These are phyloP conservation scores for Otus sunia DNA, from an alignment of 2,113 vertebrate species.

Conservation along the genomic window DNA sequence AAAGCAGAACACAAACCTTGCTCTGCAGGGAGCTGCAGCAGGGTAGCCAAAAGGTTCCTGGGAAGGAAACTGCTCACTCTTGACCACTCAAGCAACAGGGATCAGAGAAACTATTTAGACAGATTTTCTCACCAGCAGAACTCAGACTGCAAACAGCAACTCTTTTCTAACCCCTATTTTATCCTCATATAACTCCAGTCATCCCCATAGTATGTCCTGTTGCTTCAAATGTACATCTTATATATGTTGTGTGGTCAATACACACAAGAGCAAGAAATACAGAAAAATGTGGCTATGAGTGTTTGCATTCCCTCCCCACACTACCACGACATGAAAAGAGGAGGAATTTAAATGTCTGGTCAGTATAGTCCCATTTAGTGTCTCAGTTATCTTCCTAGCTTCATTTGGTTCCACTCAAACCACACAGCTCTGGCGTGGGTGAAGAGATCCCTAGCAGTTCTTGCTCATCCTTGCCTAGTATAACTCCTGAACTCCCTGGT, in stretches of 20 bases:
- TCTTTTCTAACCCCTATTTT: background rate
- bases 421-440: no score
- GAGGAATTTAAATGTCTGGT: background rate
- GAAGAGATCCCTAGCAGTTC: background rate
- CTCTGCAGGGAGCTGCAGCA: background rate
- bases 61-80: background rate
- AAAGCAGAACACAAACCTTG: background rate
- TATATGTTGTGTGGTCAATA: background rate
- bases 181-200: background rate
- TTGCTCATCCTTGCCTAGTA: background rate
- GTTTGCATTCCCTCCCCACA: background rate
- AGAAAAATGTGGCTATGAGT: background rate
- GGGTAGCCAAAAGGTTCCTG: background rate
- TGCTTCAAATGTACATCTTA: background rate
- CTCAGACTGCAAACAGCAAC: background rate
- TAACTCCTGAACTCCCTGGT: background rate
- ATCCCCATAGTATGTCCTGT: background rate
- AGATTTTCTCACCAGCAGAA: background rate
- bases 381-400: background rate
- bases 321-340: background rate
- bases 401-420: background rate
- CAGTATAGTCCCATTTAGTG: background rate
- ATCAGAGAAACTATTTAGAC: background rate
- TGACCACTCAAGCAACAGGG: background rate
- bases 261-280: background rate